phyloP scores from a whole-genome alignment of 2,113 vertebrate species.

The Geococcyx californianus region DNA sequence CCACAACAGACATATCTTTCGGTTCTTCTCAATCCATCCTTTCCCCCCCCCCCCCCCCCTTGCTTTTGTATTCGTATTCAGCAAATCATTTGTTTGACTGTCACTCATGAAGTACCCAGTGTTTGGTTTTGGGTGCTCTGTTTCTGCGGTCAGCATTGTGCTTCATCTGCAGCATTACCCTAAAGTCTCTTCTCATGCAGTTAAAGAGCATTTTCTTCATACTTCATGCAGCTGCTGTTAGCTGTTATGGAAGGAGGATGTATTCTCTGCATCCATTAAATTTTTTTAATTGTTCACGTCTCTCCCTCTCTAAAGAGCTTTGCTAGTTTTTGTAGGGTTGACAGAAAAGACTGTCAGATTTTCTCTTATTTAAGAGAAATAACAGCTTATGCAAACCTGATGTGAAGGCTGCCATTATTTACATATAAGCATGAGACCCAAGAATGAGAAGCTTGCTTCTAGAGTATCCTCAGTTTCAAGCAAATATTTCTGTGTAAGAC shows the following conservation, averaged over 20 bases:
- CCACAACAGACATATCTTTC: background rate
- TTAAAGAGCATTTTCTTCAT: background rate
- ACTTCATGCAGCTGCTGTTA: background rate
- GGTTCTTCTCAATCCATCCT: background rate
- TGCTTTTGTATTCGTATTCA: background rate
- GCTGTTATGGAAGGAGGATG: constrained; percentile 9
- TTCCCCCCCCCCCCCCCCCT: background rate
- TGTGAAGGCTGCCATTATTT: constrained; percentile 13
- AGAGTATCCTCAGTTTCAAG: background rate
- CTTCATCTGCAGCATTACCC: background rate
- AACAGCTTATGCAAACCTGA: background rate
- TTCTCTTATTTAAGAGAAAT: background rate
- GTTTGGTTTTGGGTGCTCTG: background rate
- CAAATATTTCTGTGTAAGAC: background rate
- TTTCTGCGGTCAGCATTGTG: background rate
- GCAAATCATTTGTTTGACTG: background rate
- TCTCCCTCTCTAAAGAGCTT: constrained; percentile 31
- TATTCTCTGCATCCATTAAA: background rate
- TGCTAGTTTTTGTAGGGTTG: background rate
- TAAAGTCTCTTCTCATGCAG: background rate
- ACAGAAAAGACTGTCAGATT: too few species aligned
- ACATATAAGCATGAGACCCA: background rate
- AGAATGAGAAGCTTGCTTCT: constrained; percentile 13
- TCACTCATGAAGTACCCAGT: background rate
- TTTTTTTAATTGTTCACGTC: background rate